Evolutionary conservation across 2,888 invertebrate genomes (phyloP).

Genomic region (Tortricodes alternella): DNA sequence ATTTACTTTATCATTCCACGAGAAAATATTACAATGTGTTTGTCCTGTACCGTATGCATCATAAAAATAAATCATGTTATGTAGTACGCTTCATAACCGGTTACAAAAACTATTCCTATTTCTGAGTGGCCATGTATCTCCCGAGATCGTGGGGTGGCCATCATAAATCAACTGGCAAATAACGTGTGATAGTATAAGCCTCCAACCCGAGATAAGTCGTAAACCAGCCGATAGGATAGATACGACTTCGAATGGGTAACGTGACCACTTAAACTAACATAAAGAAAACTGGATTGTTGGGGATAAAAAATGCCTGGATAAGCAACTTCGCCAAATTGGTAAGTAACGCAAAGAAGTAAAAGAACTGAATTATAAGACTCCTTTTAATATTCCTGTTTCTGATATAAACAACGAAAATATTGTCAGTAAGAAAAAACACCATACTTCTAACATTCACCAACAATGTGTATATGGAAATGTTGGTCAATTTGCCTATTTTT

Average conservation of each 20-base stretch:
- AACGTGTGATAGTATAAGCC: slow-evolving; percentile 46
- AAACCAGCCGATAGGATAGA: slow-evolving; percentile 38
- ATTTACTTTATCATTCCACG: too few species aligned
- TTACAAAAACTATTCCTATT: slow-evolving; percentile 19
- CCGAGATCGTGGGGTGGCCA: slow-evolving; percentile 37
- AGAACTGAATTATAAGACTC: too few species aligned
- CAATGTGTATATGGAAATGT: too few species aligned
- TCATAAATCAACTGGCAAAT: slow-evolving; percentile 51
- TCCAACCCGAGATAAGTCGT: slow-evolving; percentile 45
- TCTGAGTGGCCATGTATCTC: slow-evolving; percentile 25
- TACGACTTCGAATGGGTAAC: slow-evolving; percentile 38
- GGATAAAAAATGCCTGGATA: too few species aligned
- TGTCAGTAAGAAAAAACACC: too few species aligned
- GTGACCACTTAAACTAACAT: slow-evolving; percentile 23
- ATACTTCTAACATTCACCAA: too few species aligned
- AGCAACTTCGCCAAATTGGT: too few species aligned
- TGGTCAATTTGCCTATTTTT: background rate
- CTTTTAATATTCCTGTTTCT: too few species aligned
- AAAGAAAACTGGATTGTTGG: too few species aligned
- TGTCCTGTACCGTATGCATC: background rate
- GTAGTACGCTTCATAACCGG: slow-evolving; percentile 13
- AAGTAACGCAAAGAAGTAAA: too few species aligned
- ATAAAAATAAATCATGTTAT: slow-evolving; percentile 8
- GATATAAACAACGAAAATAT: too few species aligned
- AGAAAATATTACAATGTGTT: background rate